These are phyloP conservation scores for Bellardia bayeri DNA, from an alignment of 2,888 invertebrate species.

Conservation along the genomic window DNA sequence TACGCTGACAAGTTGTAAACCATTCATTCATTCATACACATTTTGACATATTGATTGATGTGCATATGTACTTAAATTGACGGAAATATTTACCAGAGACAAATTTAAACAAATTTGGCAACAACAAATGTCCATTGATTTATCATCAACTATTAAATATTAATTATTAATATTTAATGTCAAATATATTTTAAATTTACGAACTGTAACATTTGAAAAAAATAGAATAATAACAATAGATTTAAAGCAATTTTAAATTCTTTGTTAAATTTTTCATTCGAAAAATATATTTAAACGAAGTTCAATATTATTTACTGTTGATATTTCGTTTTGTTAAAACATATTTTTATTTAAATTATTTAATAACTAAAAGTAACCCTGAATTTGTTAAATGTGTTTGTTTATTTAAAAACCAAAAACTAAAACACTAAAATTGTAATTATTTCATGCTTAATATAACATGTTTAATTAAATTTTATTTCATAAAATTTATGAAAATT, in stretches of 20 bases:
- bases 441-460: slow-evolving; percentile 44
- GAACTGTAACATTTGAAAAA: neutral
- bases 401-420: neutral
- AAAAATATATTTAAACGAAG: neutral
- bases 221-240: neutral
- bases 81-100: slow-evolving; percentile 6
- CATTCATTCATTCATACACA: neutral
- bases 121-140: neutral
- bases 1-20: no score
- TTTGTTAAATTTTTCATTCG: neutral
- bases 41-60: slow-evolving; percentile 14
- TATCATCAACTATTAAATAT: neutral
- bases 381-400: slow-evolving; percentile 22
- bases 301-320: neutral
- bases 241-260: neutral
- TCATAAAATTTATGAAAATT: slow-evolving; percentile 20
- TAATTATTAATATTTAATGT: neutral
- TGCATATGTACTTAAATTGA: neutral
- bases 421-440: slow-evolving; percentile 24
- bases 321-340: neutral
- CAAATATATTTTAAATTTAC: neutral
- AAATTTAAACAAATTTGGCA: slow-evolving; percentile 12
- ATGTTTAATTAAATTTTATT: slow-evolving; percentile 37
- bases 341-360: slow-evolving; percentile 19
- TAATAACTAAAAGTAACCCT: slow-evolving; percentile 47